Evolutionary conservation across 1,140 invertebrate species (phyloP).

Genomic region (Philotrypesis tridentata): DNA sequence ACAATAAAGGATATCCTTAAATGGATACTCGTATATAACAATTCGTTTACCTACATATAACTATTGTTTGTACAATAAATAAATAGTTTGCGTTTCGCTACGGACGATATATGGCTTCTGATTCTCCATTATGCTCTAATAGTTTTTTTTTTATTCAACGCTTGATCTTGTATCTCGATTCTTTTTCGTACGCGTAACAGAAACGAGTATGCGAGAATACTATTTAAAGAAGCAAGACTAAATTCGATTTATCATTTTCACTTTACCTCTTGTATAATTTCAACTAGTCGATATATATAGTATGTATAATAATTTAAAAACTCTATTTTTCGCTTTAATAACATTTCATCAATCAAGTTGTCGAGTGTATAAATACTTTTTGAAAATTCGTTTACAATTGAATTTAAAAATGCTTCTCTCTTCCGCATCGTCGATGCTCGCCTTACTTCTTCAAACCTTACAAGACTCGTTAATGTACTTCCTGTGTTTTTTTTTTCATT

Average conservation of each 20-base stretch:
- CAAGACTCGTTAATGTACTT: slow-evolving; percentile 50
- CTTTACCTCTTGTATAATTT: slow-evolving; percentile 24
- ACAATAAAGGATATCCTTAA: slow-evolving; percentile 48
- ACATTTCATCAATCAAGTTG: slow-evolving; percentile 20
- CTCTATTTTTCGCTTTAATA: slow-evolving; percentile 13
- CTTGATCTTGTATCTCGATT: neutral
- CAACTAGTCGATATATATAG: slow-evolving; percentile 38
- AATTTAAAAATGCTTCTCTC: slow-evolving; percentile 12
- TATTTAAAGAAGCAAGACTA: slow-evolving; percentile 46
- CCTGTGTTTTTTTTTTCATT: slow-evolving; percentile 38
- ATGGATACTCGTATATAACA: slow-evolving; percentile 48
- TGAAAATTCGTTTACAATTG: slow-evolving; percentile 21
- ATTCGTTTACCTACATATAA: slow-evolving; percentile 37
- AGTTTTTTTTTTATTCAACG: neutral
- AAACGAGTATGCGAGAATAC: slow-evolving; percentile 32
- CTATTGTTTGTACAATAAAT: slow-evolving; percentile 46
- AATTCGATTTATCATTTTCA: slow-evolving; percentile 25
- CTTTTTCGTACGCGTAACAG: slow-evolving; percentile 10
- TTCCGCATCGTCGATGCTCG: slow-evolving; percentile 35
- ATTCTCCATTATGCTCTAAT: neutral
- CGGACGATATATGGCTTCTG: neutral
- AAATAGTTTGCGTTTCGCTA: slow-evolving; percentile 9
- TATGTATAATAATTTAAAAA: slow-evolving; percentile 43
- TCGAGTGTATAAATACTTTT: slow-evolving; percentile 38
- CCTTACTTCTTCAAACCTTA: slow-evolving; percentile 49